A percentile compares a stretch with the other conserved stretches of the same genome.
Evolutionary conservation across 2,797 vertebrate genomes (phyloP).

Genomic region (Numenius phaeopus): DNA sequence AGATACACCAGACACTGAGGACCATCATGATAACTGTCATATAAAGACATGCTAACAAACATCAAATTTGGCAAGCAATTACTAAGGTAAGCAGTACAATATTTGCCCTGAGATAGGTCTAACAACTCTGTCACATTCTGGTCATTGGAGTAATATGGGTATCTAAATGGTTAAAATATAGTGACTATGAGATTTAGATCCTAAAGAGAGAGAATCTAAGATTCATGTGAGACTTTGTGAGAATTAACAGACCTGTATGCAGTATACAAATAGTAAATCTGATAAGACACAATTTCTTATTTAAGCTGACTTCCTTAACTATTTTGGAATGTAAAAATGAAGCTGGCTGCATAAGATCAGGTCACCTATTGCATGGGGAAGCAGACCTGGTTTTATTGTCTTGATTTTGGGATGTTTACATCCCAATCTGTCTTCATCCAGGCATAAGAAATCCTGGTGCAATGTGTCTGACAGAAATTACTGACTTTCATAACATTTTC

Average conservation of each 20-base stretch:
- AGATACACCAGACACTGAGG: neutral
- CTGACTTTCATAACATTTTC: slow-evolving; percentile 67
- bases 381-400: slow-evolving; percentile 58
- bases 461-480: slow-evolving; percentile 40
- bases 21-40: neutral
- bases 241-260: slow-evolving; percentile 58
- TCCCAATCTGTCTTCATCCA: slow-evolving; percentile 4
- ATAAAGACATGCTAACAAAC: neutral
- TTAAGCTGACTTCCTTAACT: slow-evolving; percentile 32
- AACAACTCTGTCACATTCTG: neutral
- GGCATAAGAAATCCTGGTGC: slow-evolving; percentile 4
- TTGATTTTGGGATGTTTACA: slow-evolving; percentile 51
- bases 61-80: neutral
- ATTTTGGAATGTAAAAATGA: slow-evolving; percentile 53
- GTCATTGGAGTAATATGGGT: neutral
- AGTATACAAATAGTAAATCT: slow-evolving; percentile 44
- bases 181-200: slow-evolving; percentile 29
- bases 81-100: slow-evolving; percentile 4
- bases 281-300: slow-evolving; percentile 65
- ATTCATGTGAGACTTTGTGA: slow-evolving; percentile 58
- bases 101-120: neutral
- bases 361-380: slow-evolving; percentile 49
- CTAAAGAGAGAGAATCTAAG: slow-evolving; percentile 42
- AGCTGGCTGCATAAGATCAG: slow-evolving; percentile 29
- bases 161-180: neutral